These are phyloP conservation scores for Biston betularia DNA, from an alignment of 2,888 invertebrate genomes.

Conservation along the genomic window DNA sequence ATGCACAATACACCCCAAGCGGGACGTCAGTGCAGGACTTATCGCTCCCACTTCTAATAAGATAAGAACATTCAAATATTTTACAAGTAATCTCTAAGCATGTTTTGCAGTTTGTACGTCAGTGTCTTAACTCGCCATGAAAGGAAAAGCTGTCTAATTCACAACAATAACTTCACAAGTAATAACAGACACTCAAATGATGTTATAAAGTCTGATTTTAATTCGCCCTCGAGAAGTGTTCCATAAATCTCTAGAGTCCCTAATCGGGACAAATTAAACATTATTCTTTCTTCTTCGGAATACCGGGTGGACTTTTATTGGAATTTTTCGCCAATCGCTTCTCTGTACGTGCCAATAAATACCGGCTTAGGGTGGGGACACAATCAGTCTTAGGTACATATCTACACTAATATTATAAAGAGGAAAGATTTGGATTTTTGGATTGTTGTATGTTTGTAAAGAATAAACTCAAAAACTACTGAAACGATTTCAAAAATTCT, in stretches of 20 bases:
- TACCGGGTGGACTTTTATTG: conserved; percentile 80
- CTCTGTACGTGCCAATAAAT: conserved; percentile 84
- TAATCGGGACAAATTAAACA: conserved; percentile 81
- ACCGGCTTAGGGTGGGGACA: conserved; percentile 52
- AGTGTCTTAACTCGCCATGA: neutral
- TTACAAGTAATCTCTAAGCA: too few species aligned
- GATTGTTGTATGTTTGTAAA: too few species aligned
- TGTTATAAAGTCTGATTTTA: conserved; percentile 24
- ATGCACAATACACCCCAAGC: too few species aligned
- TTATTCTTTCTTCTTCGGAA: conserved; percentile 79
- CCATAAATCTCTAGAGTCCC: conserved; percentile 70
- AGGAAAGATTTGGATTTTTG: too few species aligned
- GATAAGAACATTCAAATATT: too few species aligned
- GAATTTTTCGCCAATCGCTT: conserved; percentile 80
- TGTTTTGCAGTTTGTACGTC: too few species aligned
- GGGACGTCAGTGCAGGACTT: too few species aligned
- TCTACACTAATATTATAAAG: too few species aligned
- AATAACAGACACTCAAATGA: neutral
- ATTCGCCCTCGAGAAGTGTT: conserved; percentile 43
- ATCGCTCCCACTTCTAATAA: too few species aligned
- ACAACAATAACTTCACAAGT: neutral
- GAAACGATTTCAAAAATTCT: too few species aligned
- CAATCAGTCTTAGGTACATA: neutral
- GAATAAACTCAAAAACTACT: too few species aligned
- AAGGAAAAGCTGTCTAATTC: too few species aligned